These are phyloP conservation scores for Sycophila texana DNA, from an alignment of 2,888 invertebrate species.

Conservation along the genomic window DNA sequence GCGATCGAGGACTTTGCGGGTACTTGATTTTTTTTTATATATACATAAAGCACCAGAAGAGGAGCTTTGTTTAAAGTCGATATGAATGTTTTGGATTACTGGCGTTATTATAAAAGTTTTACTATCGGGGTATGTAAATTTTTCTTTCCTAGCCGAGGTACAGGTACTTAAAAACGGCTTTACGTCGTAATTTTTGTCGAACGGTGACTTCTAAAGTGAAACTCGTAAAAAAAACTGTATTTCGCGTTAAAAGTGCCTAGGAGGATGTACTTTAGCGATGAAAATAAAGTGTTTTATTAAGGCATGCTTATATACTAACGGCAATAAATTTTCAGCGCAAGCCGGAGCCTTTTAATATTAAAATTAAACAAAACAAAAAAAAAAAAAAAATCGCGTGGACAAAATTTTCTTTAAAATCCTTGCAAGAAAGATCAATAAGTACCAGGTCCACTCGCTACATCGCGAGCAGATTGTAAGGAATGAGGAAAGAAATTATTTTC, in stretches of 20 bases:
- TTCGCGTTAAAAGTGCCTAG: background rate
- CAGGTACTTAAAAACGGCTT: no score
- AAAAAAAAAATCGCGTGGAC: background rate
- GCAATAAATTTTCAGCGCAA: background rate
- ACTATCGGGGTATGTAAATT: background rate
- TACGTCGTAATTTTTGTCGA: slow-evolving; percentile 17
- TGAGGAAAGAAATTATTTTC: no score
- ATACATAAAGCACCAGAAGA: no score
- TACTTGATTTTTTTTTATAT: no score
- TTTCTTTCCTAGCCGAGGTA: background rate
- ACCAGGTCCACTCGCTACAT: no score
- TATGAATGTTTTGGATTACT: background rate
- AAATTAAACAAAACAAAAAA: no score
- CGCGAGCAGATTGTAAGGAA: no score
- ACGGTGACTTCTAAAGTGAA: slow-evolving; percentile 1
- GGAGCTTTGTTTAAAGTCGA: no score
- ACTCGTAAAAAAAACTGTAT: slow-evolving; percentile 20
- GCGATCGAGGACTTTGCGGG: no score
- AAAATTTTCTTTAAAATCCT: background rate
- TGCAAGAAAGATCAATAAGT: no score
- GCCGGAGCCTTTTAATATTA: background rate
- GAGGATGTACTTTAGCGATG: slow-evolving; percentile 8
- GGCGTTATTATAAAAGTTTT: background rate
- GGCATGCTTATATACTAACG: background rate
- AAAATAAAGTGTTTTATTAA: slow-evolving; percentile 32